A percentile compares a stretch with the other conserved stretches of the same genome.
Conservation (phyloP, 2,797 vertebrate genomes). For the Mormyrops boulengeri region DNA sequence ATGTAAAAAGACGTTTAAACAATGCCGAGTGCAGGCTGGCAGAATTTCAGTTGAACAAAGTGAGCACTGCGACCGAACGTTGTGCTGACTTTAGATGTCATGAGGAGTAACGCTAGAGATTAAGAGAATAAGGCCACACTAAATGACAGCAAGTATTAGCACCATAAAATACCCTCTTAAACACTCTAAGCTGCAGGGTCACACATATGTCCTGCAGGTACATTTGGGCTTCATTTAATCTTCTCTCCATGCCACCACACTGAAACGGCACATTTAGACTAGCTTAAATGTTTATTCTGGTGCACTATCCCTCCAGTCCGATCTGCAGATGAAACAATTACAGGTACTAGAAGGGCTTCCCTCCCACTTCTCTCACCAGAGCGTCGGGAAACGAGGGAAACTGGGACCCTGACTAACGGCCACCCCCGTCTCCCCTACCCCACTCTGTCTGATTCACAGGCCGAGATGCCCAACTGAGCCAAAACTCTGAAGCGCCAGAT, state of each 20-base stretch:
- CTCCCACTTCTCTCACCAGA: slow-evolving; percentile 35
- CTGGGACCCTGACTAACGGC: slow-evolving; percentile 74
- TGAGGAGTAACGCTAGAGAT: neutral
- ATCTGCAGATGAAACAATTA: slow-evolving; percentile 67
- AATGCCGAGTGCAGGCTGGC: neutral
- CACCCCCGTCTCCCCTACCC: slow-evolving; percentile 46
- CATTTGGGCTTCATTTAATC: slow-evolving; percentile 68
- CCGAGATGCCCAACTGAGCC: slow-evolving; percentile 64
- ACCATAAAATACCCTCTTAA: slow-evolving; percentile 12
- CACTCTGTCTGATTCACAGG: slow-evolving; percentile 75
- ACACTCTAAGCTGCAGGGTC: slow-evolving; percentile 36
- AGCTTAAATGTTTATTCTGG: slow-evolving; percentile 17
- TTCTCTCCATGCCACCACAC: slow-evolving; percentile 68
- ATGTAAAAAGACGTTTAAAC: neutral
- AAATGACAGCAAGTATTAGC: slow-evolving; percentile 33
- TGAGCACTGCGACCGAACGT: neutral
- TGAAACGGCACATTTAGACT: slow-evolving; percentile 70
- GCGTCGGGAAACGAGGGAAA: slow-evolving; percentile 63
- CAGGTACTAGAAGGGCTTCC: slow-evolving; percentile 37
- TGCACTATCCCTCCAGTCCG: slow-evolving; percentile 67
- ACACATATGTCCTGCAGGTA: slow-evolving; percentile 57
- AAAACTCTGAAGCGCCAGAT: slow-evolving; percentile 91
- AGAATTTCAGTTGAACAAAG: neutral
- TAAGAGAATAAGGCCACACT: neutral
- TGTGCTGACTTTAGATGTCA: neutral